phyloP scores from a whole-genome alignment of 2,113 vertebrate species.

The Equus quagga region DNA sequence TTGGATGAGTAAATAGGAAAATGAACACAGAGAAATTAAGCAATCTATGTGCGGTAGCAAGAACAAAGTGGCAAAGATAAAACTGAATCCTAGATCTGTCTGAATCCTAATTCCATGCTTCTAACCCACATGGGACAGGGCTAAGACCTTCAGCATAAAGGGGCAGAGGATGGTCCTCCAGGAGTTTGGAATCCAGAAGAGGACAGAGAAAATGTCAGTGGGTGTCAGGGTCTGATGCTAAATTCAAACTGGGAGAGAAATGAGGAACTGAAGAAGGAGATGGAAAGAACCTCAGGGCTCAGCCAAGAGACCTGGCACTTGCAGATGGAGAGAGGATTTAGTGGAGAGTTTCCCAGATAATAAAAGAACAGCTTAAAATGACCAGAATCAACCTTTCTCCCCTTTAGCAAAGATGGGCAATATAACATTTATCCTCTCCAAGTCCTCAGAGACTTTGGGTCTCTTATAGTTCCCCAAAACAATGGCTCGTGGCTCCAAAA shows the following conservation, averaged over 20 bases:
- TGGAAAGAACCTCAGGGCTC: neutral
- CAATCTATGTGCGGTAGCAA: neutral
- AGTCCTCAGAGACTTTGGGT: neutral
- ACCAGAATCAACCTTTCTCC: constrained; percentile 43
- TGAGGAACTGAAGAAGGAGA: neutral
- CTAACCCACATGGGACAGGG: too few species aligned
- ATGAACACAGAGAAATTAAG: neutral
- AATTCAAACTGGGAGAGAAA: neutral
- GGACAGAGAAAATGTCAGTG: neutral
- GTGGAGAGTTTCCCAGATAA: constrained; percentile 53
- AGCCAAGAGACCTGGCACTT: neutral
- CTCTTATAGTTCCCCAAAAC: constrained; percentile 19
- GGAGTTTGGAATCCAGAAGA: neutral
- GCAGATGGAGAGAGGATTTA: neutral
- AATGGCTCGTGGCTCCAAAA: neutral
- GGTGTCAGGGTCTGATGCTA: neutral
- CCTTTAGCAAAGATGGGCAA: constrained; percentile 36
- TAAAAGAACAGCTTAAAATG: constrained; percentile 65
- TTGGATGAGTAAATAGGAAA: neutral
- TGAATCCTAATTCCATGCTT: neutral
- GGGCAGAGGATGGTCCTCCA: neutral
- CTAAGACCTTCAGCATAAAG: neutral
- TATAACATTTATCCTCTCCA: neutral
- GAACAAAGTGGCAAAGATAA: neutral
- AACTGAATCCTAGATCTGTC: neutral